phyloP scores from a whole-genome alignment of 2,888 invertebrate genomes.

The Clepsis dumicolana region DNA sequence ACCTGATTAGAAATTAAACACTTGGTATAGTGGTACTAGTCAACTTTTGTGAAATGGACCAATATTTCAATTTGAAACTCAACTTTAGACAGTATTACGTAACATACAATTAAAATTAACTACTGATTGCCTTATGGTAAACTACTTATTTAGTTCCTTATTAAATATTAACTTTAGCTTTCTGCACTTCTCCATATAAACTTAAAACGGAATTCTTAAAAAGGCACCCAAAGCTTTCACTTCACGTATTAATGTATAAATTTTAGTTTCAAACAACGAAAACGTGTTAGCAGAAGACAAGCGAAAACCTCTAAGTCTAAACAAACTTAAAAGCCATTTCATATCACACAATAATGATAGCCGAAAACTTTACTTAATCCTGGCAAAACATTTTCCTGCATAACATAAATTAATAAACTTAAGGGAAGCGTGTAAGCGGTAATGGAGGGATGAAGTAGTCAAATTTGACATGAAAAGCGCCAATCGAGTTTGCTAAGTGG shows the following conservation, averaged over 20 bases:
- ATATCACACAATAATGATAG: background rate
- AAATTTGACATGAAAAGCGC: conserved; percentile 14
- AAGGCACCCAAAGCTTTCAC: too few relatives aligned
- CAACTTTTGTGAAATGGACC: too few relatives aligned
- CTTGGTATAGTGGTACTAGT: too few relatives aligned
- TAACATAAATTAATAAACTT: conserved; percentile 32
- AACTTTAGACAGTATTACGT: too few relatives aligned
- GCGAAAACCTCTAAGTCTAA: background rate
- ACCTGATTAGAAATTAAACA: background rate
- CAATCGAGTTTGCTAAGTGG: conserved; percentile 21
- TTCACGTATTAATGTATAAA: too few relatives aligned
- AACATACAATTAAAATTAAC: too few relatives aligned
- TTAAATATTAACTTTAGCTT: too few relatives aligned
- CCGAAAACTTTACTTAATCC: background rate
- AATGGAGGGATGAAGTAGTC: conserved; percentile 27
- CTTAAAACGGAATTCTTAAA: too few relatives aligned
- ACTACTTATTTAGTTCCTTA: too few relatives aligned
- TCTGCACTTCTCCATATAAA: too few relatives aligned
- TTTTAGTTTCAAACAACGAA: background rate
- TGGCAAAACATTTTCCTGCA: conserved; percentile 19
- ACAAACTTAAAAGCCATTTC: conserved; percentile 9
- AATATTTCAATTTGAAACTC: too few relatives aligned
- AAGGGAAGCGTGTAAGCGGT: conserved; percentile 18
- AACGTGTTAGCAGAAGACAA: conserved; percentile 8
- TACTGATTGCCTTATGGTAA: too few relatives aligned